Base-by-base conservation (phyloP, 2,113 vertebrate species). In the Macrotis lagotis region DNA sequence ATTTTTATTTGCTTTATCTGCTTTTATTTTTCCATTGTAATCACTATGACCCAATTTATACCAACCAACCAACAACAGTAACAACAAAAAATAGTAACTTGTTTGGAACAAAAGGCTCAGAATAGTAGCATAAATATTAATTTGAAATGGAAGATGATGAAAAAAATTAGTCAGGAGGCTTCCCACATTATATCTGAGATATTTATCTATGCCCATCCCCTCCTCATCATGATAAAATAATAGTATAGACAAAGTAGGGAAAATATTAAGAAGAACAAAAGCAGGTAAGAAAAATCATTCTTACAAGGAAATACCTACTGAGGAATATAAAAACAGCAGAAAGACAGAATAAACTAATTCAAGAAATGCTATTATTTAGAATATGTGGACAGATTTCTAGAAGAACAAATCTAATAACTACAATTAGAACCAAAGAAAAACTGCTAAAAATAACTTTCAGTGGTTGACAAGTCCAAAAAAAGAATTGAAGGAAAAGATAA, bases 121-220 rank as follows among this genome's bases (percentile, higher is more conserved):
- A 92, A 91, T 19, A 90, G 50, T 91, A 11, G 89, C 59, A 94
- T 83, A 92, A 95, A 88, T 11, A 92, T 24, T 12, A 92, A 50
- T 88, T 96, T 91, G 92, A 97, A 97, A 95, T 94, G 96, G 93
- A 47, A 47, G 53, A 66, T 25, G 89, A 19, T 51, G 25, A 26
- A 91, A 53, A 92, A 91, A 93, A 66, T 14, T 2, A 37, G 31
- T 37, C 12, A 66, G 59, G 14, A 16, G 1, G 0, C 59, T 37
- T 66, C 59, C 2, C 59, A 66, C 5, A 16, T 14, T 11, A 66
- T 37, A 3, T 66, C 11, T n/a, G 31, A 66, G 31, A 66, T 12
- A 14, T 66, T 66, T 66, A 37, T 66, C 31, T 66, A n/a, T 66
- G 28, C 28, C 59, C 8, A 66, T 11, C 0, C 31, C 31, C 12